Percentiles rank a stretch among this genome's conserved stretches.
Conservation (phyloP, 2,797 vertebrate genomes). For the Cyclura pinguis region DNA sequence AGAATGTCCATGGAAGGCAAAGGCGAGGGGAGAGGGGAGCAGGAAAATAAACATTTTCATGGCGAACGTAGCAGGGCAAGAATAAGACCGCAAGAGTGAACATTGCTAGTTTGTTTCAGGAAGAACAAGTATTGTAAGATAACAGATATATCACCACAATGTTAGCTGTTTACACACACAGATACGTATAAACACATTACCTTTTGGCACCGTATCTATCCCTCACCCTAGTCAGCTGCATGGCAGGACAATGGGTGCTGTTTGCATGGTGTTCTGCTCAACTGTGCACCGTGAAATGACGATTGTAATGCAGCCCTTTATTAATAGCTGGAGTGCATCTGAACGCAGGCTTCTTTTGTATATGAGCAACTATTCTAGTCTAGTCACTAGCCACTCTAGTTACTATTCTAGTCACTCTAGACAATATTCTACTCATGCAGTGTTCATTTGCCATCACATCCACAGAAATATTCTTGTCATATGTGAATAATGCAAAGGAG, state of each 20-base stretch:
- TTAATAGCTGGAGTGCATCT: background rate
- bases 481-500: background rate
- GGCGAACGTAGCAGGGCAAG: background rate
- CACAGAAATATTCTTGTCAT: background rate
- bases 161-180: conserved; percentile 30
- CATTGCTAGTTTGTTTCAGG: conserved; percentile 23
- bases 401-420: no score
- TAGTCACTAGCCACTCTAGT: no score
- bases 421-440: background rate
- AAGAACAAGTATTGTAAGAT: conserved; percentile 35
- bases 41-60: conserved; percentile 50
- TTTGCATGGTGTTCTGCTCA: conserved; percentile 39
- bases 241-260: conserved; percentile 31
- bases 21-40: background rate
- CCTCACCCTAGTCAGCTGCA: conserved; percentile 1
- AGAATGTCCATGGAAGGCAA: conserved; percentile 61
- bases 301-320: conserved; percentile 27
- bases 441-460: background rate
- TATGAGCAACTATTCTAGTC: no score
- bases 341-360: conserved; percentile 10
- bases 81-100: conserved; percentile 36
- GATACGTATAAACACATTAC: conserved; percentile 17
- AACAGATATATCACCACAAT: conserved; percentile 5
- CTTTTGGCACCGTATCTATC: conserved; percentile 10
- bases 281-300: conserved; percentile 24